phyloP scores from a whole-genome alignment of 2,113 vertebrate species.

The Periophthalmus modestus region DNA sequence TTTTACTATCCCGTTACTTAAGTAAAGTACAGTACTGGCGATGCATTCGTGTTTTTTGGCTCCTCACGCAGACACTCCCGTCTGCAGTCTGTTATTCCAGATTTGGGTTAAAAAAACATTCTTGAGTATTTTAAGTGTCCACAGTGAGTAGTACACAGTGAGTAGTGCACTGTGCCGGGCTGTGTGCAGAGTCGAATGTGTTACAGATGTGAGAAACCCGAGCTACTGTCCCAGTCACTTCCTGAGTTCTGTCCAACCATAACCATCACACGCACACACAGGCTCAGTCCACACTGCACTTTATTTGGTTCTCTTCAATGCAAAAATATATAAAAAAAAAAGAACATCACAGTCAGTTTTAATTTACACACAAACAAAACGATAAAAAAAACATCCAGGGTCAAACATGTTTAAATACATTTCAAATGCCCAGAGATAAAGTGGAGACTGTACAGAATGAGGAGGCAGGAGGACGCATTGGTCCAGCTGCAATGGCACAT shows the following conservation, averaged over 20 bases:
- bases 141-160: neutral
- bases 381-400: neutral
- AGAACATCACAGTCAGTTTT: slow-evolving; percentile 4
- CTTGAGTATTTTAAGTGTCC: neutral
- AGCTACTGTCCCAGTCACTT: neutral
- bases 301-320: slow-evolving; percentile 3
- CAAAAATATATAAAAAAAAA: slow-evolving; percentile 11
- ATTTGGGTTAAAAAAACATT: neutral
- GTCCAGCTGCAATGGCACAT: slow-evolving; percentile 4
- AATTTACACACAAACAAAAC: slow-evolving; percentile 8
- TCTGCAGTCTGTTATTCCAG: neutral
- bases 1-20: no score
- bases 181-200: neutral
- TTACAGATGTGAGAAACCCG: slow-evolving; percentile 6
- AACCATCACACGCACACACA: neutral
- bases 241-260: neutral
- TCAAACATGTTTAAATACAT: slow-evolving; percentile 1
- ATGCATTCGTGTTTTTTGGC: neutral
- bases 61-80: neutral
- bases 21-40: no score
- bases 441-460: neutral
- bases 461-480: neutral
- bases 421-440: neutral
- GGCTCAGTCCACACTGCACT: neutral
- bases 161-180: neutral